phyloP scores from a whole-genome alignment of 2,888 invertebrate species.

The Leucozona laternaria region DNA sequence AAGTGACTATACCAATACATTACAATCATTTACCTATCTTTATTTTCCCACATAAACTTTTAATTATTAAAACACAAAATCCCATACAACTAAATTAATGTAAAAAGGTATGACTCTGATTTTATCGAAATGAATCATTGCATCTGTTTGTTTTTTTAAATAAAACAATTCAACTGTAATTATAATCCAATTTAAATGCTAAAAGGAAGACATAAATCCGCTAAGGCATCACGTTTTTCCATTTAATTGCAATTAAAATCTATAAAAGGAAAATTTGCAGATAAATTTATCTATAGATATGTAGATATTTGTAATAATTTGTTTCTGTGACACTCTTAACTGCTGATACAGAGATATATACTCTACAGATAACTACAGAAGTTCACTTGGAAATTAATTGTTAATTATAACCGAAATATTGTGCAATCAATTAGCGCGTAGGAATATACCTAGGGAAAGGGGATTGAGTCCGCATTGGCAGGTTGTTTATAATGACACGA shows the following conservation, averaged over 20 bases:
- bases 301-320: conserved; percentile 18
- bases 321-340: conserved; percentile 6
- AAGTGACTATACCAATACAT: no score
- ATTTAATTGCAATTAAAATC: conserved; percentile 48
- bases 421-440: neutral
- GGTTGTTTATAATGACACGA: neutral
- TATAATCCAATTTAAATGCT: conserved; percentile 24
- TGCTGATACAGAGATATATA: neutral
- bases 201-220: conserved; percentile 34
- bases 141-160: neutral
- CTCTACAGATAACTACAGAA: neutral
- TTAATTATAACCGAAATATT: neutral
- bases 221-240: conserved; percentile 11
- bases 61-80: neutral
- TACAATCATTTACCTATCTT: no score
- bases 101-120: neutral
- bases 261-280: conserved; percentile 23
- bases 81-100: neutral
- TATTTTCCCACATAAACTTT: no score
- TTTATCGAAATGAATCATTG: conserved; percentile 2
- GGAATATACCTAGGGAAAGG: neutral
- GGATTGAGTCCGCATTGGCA: neutral
- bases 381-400: neutral
- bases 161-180: conserved; percentile 24
- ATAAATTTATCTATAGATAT: neutral